phyloP scores from a whole-genome alignment of 2,113 vertebrate genomes.

The Eira barbara region DNA sequence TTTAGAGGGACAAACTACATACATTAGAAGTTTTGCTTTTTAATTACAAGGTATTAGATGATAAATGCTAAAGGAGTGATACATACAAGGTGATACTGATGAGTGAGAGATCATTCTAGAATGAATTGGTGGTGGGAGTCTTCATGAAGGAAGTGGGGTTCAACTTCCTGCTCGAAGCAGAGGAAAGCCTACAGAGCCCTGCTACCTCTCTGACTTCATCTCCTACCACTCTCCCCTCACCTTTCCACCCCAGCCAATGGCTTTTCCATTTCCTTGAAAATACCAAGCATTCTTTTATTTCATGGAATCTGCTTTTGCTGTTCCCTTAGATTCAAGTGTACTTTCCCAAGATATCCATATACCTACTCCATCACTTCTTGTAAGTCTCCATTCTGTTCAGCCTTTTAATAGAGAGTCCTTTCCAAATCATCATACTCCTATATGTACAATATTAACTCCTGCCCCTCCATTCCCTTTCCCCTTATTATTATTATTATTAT shows the following conservation, averaged over 20 bases:
- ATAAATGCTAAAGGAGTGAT: slow-evolving; percentile 2
- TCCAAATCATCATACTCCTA: not conserved
- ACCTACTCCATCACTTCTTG: not conserved
- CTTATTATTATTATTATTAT: not conserved
- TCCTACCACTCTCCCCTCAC: not conserved
- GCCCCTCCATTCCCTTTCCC: not conserved
- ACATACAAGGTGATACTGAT: not conserved
- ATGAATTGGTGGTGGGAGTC: not conserved
- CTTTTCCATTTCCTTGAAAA: slow-evolving; percentile 1
- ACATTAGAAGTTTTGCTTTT: not conserved
- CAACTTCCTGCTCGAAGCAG: not conserved
- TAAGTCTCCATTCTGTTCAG: not conserved
- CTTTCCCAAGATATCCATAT: not conserved
- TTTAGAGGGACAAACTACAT: not conserved
- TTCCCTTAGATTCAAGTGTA: not conserved
- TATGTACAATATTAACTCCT: not conserved
- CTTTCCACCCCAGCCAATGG: not conserved
- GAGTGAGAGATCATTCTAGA: not conserved
- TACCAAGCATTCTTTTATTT: not conserved
- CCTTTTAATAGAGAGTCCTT: not conserved
- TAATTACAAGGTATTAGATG: not conserved
- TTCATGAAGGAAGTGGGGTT: not conserved
- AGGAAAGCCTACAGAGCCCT: not conserved
- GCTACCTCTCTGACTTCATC: not conserved
- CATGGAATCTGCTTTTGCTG: not conserved